Evolutionary conservation across 2,113 vertebrate genomes (phyloP).

Genomic region (Spea multiplicata): DNA sequence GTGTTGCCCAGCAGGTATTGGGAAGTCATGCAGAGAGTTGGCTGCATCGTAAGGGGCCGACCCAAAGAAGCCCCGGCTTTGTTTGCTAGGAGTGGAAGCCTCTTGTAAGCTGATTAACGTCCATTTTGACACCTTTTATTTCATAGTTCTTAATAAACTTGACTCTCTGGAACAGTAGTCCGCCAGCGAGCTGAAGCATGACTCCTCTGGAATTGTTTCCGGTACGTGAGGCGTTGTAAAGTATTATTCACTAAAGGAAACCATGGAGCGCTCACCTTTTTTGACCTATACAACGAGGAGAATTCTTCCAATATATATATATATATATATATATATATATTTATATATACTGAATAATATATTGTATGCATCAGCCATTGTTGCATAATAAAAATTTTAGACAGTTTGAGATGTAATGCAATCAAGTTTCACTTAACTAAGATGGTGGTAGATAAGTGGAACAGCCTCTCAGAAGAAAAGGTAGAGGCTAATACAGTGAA

Average conservation of each 20-base stretch:
- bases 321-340: no score
- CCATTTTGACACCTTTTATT: constrained; percentile 47
- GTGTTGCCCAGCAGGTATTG: constrained; percentile 12
- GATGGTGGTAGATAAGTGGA: no score
- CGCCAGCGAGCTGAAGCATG: constrained; percentile 18
- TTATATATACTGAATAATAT: no score
- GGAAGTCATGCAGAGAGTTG: constrained; percentile 37
- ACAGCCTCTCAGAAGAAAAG: no score
- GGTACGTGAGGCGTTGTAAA: neutral
- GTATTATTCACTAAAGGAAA: constrained; percentile 46
- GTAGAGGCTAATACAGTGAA: no score
- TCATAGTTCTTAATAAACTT: constrained; percentile 36
- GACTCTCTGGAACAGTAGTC: constrained; percentile 14
- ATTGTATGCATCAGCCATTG: no score
- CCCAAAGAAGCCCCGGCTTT: constrained; percentile 45
- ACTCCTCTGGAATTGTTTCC: constrained; percentile 21
- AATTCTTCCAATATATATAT: no score
- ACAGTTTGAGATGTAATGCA: no score
- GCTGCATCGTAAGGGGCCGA: constrained; percentile 2
- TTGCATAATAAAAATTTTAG: no score
- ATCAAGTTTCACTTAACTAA: no score
- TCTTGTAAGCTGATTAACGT: constrained; percentile 48
- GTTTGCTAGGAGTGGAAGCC: constrained; percentile 35
- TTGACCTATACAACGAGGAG: no score
- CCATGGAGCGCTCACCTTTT: constrained; percentile 36